Evolutionary conservation across 2,888 invertebrate genomes (phyloP).

Genomic region (Drosophila algonquin): DNA sequence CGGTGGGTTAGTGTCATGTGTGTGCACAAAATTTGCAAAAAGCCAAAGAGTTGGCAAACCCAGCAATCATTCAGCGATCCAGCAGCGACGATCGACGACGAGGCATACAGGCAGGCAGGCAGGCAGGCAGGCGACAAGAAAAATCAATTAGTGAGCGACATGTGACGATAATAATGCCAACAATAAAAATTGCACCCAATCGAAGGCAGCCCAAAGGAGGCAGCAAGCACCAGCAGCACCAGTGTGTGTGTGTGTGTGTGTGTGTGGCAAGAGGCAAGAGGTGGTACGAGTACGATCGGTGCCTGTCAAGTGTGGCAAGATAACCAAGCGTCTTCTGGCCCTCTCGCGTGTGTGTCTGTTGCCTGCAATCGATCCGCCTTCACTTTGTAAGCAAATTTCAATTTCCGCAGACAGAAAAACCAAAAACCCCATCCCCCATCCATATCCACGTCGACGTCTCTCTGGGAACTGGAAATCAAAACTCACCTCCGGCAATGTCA

Average conservation of each 20-base stretch:
- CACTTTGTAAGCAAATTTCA: constrained; percentile 62
- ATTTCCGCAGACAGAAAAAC: constrained; percentile 52
- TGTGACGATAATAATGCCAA: constrained; percentile 84
- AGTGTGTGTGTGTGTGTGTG: neutral
- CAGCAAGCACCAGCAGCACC: constrained; percentile 37
- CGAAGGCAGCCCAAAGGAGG: constrained; percentile 42
- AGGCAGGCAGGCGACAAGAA: constrained; percentile 83
- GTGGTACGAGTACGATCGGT: constrained; percentile 14
- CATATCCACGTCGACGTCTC: neutral
- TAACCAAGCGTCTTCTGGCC: constrained; percentile 27
- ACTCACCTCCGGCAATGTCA: constrained; percentile 42
- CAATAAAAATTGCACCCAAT: constrained; percentile 73
- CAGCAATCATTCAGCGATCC: constrained; percentile 75
- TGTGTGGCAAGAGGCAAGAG: constrained; percentile 4
- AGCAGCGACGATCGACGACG: constrained; percentile 42
- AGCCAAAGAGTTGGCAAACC: constrained; percentile 43
- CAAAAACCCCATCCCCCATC: neutral
- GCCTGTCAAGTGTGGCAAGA: constrained; percentile 34
- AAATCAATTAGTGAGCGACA: constrained; percentile 85
- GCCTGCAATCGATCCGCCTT: constrained; percentile 72
- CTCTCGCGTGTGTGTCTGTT: constrained; percentile 36
- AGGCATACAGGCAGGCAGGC: too few relatives aligned
- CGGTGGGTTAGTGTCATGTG: constrained; percentile 70
- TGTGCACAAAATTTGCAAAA: constrained; percentile 74
- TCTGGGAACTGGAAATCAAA: constrained; percentile 48